Base-by-base conservation (phyloP, 2,113 vertebrate species). In the Heterocephalus glaber region DNA sequence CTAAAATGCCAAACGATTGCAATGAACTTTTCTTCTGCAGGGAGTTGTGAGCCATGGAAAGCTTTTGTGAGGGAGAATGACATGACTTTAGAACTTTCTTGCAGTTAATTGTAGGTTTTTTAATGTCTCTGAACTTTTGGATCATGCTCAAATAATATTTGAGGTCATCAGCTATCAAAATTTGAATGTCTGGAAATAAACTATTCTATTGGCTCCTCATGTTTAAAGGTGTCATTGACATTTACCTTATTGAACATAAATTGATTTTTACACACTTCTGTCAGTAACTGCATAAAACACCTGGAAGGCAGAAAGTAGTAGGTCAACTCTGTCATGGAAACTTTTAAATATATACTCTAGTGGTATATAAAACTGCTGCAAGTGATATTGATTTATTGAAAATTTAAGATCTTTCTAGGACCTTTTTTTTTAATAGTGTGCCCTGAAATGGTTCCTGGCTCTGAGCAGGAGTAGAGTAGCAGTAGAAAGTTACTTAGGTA, bases 221-320 rank as follows among this genome's bases (percentile, higher is more conserved):
- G 95, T 96, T 97, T 96, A 97, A 98, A 93, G 87, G 79, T 95
- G 93, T 85, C 96, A 95, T 96, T 98, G 96, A 96, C 97, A 97
- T 98, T 98, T 97, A 95, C 96, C 94, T 97, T 97, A 97, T 98
- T 97, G 96, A 98, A 93, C 96, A 97, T 96, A 95, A 97, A 97
- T 98, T 98, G 97, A 97, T 97, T 97, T 98, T 97, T 97, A 96
- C 77, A 83, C 65, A 95, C 94, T 96, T 95, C 76, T 96, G 95
- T 97, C 96, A 97, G 96, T 66, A 60, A 96, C 92, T 97, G 70
- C 54, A 52, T 95, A 95, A 97, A 97, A 54, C 76, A 95, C 90
- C 81, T 95, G 90, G 70, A 96, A 85, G 68, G 68, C 7, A 72
- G 84, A 90, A 89, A 93, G 76, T 95, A 54, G 38, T 63, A 65